A percentile compares a stretch with the other conserved stretches of the same genome.
Conservation (phyloP, 1,140 invertebrate genomes). For the Anastatus disparis region DNA sequence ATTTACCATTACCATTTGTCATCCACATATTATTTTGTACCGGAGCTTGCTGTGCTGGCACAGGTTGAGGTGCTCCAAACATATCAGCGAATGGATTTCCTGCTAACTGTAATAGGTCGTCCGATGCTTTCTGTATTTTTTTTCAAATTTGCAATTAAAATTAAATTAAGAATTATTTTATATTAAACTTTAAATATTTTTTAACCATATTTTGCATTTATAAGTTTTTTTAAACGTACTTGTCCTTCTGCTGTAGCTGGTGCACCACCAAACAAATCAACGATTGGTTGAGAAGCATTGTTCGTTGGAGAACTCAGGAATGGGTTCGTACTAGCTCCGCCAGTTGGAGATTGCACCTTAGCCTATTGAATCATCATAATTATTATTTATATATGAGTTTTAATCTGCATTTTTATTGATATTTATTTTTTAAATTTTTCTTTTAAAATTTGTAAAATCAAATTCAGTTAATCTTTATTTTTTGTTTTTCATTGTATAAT, state of each 20-base stretch:
- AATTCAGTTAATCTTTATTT: no score
- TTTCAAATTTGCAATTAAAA: conserved; percentile 45
- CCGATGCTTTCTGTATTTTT: conserved; percentile 79
- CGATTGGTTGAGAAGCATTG: conserved; percentile 73
- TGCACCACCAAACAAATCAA: conserved; percentile 78
- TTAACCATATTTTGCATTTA: no score
- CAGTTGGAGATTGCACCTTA: conserved; percentile 81
- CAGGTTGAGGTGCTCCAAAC: conserved; percentile 71
- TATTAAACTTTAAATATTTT: no score
- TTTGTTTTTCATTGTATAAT: no score
- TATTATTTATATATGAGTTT: not conserved
- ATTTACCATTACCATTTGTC: conserved; percentile 75
- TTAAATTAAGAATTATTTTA: no score
- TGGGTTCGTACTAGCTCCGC: conserved; percentile 82
- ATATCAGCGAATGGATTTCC: conserved; percentile 92
- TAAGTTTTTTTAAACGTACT: no score
- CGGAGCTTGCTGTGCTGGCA: conserved; percentile 57
- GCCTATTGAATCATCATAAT: conserved; percentile 67
- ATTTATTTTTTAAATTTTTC: no score
- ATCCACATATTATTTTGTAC: conserved; percentile 73
- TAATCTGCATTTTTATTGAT: not conserved
- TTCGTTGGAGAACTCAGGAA: conserved; percentile 77
- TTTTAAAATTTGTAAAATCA: no score
- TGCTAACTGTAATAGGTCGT: conserved; percentile 86
- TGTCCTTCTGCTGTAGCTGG: conserved; percentile 66